A percentile compares a stretch with the other conserved stretches of the same genome.
Evolutionary conservation across 2,113 vertebrate species (phyloP).

Genomic region (Oplegnathus fasciatus): DNA sequence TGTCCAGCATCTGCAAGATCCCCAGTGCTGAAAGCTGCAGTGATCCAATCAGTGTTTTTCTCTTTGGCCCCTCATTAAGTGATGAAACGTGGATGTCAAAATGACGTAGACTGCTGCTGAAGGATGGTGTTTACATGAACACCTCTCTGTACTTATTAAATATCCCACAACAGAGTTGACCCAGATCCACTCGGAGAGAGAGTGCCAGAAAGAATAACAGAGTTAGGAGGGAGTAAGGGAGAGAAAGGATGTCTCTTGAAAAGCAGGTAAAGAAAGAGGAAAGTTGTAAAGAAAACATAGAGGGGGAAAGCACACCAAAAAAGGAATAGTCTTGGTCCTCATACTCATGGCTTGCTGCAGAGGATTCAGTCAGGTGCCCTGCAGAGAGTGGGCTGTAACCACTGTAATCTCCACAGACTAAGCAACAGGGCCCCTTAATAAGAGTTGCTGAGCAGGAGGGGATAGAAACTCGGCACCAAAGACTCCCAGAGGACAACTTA

Average conservation of each 20-base stretch:
- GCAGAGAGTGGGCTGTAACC: constrained; percentile 24
- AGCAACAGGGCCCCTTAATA: constrained; percentile 33
- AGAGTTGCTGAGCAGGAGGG: constrained; percentile 26
- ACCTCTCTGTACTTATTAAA: constrained; percentile 27
- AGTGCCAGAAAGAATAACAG: neutral
- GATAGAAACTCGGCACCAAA: constrained; percentile 4
- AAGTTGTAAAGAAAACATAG: neutral
- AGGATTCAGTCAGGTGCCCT: constrained; percentile 36
- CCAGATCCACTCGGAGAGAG: constrained; percentile 3
- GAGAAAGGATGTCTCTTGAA: neutral
- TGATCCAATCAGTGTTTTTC: neutral
- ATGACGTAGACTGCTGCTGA: constrained; percentile 34
- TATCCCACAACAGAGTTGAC: constrained; percentile 21
- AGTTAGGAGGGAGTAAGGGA: neutral
- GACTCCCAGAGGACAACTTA: constrained; percentile 4
- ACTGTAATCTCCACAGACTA: constrained; percentile 32
- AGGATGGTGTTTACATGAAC: constrained; percentile 44
- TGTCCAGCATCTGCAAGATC: neutral
- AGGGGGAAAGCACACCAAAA: neutral
- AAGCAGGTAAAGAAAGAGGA: neutral
- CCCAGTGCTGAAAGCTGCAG: neutral
- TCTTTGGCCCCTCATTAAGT: constrained; percentile 27
- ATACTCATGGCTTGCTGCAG: neutral
- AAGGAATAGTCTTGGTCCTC: neutral
- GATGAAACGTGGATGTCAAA: constrained; percentile 41